Evolutionary conservation across 2,113 vertebrate genomes (phyloP).

Genomic region (Typhlomys cinereus): DNA sequence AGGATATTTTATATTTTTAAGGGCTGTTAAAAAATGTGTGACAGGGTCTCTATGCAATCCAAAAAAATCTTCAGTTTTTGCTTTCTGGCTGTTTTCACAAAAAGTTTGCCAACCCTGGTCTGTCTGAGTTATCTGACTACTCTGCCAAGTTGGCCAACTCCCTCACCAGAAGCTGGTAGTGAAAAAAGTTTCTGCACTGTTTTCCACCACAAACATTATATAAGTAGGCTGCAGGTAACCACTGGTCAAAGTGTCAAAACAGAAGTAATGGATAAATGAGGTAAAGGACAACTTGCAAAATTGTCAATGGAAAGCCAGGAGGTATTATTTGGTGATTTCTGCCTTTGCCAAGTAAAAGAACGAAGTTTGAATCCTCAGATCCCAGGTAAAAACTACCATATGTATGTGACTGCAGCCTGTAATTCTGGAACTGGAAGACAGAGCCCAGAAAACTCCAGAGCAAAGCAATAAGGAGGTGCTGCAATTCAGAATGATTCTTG

Average conservation of each 20-base stretch:
- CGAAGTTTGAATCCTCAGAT: too few relatives aligned
- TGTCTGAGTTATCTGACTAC: slow-evolving; percentile 4
- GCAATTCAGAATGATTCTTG: too few relatives aligned
- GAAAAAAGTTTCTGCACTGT: slow-evolving; percentile 29
- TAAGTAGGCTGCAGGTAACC: slow-evolving; percentile 27
- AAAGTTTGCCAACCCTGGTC: slow-evolving; percentile 10
- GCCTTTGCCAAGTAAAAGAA: too few relatives aligned
- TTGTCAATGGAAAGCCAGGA: too few relatives aligned
- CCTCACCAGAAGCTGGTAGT: slow-evolving; percentile 24
- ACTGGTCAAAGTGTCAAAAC: slow-evolving; percentile 22
- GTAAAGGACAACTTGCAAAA: slow-evolving; percentile 33
- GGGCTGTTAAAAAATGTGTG: slow-evolving; percentile 6
- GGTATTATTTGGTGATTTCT: too few relatives aligned
- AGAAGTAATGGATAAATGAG: slow-evolving; percentile 25
- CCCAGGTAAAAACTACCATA: too few relatives aligned
- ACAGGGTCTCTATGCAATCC: slow-evolving; percentile 20
- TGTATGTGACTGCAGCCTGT: too few relatives aligned
- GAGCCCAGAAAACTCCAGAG: too few relatives aligned
- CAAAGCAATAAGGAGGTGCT: neutral
- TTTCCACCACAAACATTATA: neutral
- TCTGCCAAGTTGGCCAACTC: slow-evolving; percentile 16
- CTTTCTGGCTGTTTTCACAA: slow-evolving; percentile 34
- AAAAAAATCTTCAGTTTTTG: slow-evolving; percentile 50
- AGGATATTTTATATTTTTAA: slow-evolving; percentile 59
- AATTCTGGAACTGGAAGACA: too few relatives aligned